phyloP scores from a whole-genome alignment of 2,797 vertebrate genomes.

The Amazonetta brasiliensis region DNA sequence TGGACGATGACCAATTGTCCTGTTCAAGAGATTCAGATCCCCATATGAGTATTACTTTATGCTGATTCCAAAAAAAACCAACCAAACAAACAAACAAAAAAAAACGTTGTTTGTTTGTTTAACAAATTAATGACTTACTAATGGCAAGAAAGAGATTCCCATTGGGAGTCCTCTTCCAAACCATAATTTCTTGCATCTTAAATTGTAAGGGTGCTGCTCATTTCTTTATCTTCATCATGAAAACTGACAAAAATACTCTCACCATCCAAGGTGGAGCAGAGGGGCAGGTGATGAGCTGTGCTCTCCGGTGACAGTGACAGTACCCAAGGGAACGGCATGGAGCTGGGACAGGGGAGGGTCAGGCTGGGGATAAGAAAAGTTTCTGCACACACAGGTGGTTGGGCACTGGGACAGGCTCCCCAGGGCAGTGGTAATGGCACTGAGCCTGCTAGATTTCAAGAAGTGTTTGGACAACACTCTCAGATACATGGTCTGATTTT shows the following conservation, averaged over 20 bases:
- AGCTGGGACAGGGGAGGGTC: too few relatives aligned
- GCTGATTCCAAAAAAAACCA: neutral
- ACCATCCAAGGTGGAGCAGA: too few relatives aligned
- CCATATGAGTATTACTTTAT: neutral
- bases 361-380: too few relatives aligned
- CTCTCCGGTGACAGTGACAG: too few relatives aligned
- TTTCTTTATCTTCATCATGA: neutral
- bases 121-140: neutral
- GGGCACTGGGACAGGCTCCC: too few relatives aligned
- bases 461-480: too few relatives aligned
- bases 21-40: neutral
- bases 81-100: neutral
- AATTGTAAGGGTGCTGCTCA: neutral
- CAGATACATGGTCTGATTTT: too few relatives aligned
- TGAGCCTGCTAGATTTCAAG: too few relatives aligned
- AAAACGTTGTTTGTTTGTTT: accelerated
- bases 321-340: too few relatives aligned
- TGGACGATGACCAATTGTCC: neutral
- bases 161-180: neutral
- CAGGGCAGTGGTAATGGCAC: too few relatives aligned
- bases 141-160: neutral
- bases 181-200: neutral
- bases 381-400: too few relatives aligned
- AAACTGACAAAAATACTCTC: neutral
- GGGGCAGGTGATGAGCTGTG: too few relatives aligned